phyloP scores from a whole-genome alignment of 2,888 invertebrate species.

The Andrena hattorfiana region DNA sequence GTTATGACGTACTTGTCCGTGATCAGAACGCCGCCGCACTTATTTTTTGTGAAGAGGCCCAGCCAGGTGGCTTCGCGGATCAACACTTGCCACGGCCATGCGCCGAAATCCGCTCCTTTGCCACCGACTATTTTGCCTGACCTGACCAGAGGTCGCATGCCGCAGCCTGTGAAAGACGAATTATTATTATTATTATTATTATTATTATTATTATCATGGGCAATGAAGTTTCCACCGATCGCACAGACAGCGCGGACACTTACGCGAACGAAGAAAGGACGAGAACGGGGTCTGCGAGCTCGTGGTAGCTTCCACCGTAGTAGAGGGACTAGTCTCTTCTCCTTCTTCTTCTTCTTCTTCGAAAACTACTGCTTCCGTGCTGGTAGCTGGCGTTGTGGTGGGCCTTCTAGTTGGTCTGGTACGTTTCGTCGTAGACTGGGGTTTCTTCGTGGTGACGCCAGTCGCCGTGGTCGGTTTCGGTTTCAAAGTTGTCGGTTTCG shows the following conservation, averaged over 20 bases:
- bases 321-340: constrained; percentile 48
- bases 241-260: constrained; percentile 28
- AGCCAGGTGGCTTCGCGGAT: constrained; percentile 97
- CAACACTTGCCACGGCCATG: constrained; percentile 97
- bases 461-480: constrained; percentile 59
- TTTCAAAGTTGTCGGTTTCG: constrained; percentile 65
- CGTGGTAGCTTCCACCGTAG: constrained; percentile 54
- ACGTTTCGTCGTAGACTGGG: constrained; percentile 76
- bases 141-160: constrained; percentile 92
- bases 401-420: constrained; percentile 85
- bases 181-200: too few relatives aligned
- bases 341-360: constrained; percentile 40
- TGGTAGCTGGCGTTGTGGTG: constrained; percentile 73
- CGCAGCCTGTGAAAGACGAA: constrained; percentile 92
- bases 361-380: constrained; percentile 64
- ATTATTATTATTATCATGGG: too few relatives aligned
- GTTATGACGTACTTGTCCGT: constrained; percentile 95
- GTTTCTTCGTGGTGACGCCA: constrained; percentile 70
- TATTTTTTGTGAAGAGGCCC: constrained; percentile 97
- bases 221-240: neutral
- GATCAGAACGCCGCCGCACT: constrained; percentile 97
- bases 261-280: constrained; percentile 80
- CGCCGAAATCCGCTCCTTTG: constrained; percentile 93
- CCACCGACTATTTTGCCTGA: constrained; percentile 95
- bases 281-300: constrained; percentile 83